Evolutionary conservation across 2,888 invertebrate genomes (phyloP), one percentile per base, ranked within the genome.

Genomic region (Pristionchus maxplancki): DNA sequence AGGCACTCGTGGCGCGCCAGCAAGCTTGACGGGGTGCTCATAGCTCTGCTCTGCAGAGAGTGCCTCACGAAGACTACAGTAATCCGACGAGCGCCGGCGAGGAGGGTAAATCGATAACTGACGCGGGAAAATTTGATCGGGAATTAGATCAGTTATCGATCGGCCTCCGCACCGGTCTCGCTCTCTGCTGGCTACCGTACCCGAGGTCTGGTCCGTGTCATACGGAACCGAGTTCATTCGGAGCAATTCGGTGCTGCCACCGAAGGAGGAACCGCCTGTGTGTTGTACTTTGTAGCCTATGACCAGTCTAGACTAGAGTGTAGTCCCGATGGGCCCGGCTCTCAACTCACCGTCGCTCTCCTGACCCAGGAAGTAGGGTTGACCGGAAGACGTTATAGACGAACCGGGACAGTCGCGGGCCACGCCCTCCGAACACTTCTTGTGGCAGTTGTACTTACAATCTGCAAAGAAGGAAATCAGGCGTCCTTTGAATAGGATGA

Each of bases 381-480:
- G 90, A 15, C 90, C 90, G 0, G 90, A 86, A 28, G 91, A 81
- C 17, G 91, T 90, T 11, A 53, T 50, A 1, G 71, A 48, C 87
- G 92, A 93, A 11, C 95, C 95, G 0, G 94, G 90, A 88, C 95
- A 95, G 89, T 95, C 95, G 78, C 94, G 94, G 34, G 94, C 91
- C 71, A 94, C 94, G 78, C 86, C 90, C 62, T 93, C 92, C 87
- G 93, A 93, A 88, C 98, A 98, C 95, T 98, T 98, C 95, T 98
- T 97, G 95, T 98, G 98, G 90, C 97, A 97, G 96, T 98, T 98
- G 96, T 97, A 98, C 95, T 97, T 97, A 95, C 98, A 98, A 96
- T 98, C 95, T 95, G 90, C 1, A 62, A 34, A 20, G 24, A n/a
- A n/a, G n/a, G n/a, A n/a, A n/a, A n/a, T n/a, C n/a, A n/a, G n/a